Evolutionary conservation across 2,888 invertebrate species (phyloP).

Genomic region (Tanypteryx hageni): DNA sequence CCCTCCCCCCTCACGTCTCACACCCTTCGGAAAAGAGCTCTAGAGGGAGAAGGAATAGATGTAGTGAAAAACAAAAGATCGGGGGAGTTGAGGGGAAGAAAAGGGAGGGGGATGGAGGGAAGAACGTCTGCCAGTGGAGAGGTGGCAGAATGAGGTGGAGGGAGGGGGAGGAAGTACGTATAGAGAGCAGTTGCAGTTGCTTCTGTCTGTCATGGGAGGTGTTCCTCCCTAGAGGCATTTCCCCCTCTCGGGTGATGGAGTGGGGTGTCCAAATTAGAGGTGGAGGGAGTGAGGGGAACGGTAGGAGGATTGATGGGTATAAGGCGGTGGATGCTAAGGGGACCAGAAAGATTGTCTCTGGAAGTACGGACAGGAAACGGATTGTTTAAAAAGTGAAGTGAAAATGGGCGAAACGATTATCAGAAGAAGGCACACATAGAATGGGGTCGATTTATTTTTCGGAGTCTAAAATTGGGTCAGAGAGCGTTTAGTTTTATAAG

Average conservation of each 20-base stretch:
- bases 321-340: neutral
- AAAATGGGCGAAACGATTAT: neutral
- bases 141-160: no score
- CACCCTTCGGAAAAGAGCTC: neutral
- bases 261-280: neutral
- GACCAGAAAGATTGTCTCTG: neutral
- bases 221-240: conserved; percentile 33
- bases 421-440: neutral
- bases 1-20: neutral
- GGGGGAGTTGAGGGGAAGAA: neutral
- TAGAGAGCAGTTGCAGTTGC: conserved; percentile 51
- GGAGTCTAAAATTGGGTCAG: neutral
- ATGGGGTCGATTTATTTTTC: neutral
- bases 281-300: neutral
- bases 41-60: neutral
- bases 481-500: neutral
- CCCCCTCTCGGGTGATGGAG: conserved; percentile 22
- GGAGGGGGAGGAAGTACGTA: neutral
- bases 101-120: neutral
- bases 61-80: neutral
- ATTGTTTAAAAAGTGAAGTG: neutral
- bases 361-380: neutral
- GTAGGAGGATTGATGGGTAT: neutral
- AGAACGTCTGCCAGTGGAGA: neutral
- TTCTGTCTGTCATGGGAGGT: conserved; percentile 31